These are phyloP conservation scores for Synodontis membranacea DNA, from an alignment of 2,113 vertebrate species.

Conservation along the genomic window DNA sequence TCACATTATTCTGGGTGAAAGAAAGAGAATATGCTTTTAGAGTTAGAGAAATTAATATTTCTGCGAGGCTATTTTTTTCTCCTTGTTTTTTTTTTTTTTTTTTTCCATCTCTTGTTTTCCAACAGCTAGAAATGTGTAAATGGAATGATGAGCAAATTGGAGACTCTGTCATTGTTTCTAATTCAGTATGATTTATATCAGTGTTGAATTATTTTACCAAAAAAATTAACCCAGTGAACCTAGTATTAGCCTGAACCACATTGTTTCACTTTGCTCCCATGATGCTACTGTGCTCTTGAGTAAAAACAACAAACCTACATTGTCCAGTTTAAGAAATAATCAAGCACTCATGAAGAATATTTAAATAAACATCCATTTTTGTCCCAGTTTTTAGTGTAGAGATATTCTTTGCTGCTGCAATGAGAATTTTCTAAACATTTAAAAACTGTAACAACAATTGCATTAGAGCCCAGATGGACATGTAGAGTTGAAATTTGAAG, in stretches of 20 bases:
- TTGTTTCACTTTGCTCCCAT: not conserved
- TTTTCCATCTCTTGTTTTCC: not conserved
- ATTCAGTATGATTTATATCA: not conserved
- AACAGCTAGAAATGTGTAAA: not conserved
- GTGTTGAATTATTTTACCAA: not conserved
- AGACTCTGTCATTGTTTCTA: not conserved
- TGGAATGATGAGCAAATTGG: not conserved
- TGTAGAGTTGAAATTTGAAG: constrained; percentile 44
- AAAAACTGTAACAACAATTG: constrained; percentile 21
- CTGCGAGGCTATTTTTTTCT: not conserved
- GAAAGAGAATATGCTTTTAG: constrained; percentile 18
- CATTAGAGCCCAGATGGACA: constrained; percentile 36
- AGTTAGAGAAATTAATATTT: constrained; percentile 37
- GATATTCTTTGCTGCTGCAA: constrained; percentile 14
- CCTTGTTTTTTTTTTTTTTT: not conserved
- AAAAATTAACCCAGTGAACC: not conserved
- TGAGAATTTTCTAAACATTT: constrained; percentile 27
- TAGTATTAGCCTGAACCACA: not conserved
- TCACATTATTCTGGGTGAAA: constrained; percentile 36
- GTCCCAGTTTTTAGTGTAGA: not conserved
- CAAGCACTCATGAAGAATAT: not conserved
- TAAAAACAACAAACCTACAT: not conserved
- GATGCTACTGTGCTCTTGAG: not conserved
- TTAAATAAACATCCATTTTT: not conserved
- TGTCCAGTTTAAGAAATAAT: not conserved